phyloP scores from a whole-genome alignment of 2,888 invertebrate genomes.

The Zaprionus obscuricornis region DNA sequence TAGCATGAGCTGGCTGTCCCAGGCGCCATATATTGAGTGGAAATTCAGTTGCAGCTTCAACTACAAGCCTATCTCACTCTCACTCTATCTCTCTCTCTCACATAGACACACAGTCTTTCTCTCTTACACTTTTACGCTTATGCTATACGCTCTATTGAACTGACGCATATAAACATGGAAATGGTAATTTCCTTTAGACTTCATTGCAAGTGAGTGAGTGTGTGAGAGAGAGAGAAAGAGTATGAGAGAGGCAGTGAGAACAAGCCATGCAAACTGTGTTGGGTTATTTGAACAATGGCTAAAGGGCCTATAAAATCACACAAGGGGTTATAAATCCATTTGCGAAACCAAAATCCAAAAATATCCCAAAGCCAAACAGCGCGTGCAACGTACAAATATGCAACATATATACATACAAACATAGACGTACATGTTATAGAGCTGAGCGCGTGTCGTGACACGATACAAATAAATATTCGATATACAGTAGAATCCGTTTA shows the following conservation, averaged over 20 bases:
- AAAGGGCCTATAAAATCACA: conserved; percentile 75
- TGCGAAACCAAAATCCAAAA: conserved; percentile 76
- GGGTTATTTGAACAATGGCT: conserved; percentile 74
- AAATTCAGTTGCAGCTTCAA: conserved; percentile 1
- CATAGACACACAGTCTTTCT: conserved; percentile 25
- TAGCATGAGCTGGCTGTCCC: too few relatives aligned
- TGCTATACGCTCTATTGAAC: conserved; percentile 54
- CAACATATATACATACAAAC: too few relatives aligned
- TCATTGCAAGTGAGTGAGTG: too few relatives aligned
- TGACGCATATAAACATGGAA: conserved; percentile 26
- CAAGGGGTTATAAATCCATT: conserved; percentile 75
- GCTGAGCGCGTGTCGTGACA: too few relatives aligned
- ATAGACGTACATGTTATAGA: too few relatives aligned
- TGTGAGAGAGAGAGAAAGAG: not conserved
- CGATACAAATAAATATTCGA: too few relatives aligned
- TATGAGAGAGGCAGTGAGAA: conserved; percentile 1
- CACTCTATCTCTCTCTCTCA: conserved; percentile 1
- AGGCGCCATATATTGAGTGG: too few relatives aligned
- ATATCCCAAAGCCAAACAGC: conserved; percentile 73
- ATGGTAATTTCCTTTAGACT: conserved; percentile 16
- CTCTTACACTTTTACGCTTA: too few relatives aligned
- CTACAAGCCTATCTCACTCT: not conserved
- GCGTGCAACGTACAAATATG: not conserved
- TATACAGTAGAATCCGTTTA: too few relatives aligned
- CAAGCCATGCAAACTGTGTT: conserved; percentile 26